Percentiles rank a stretch among this genome's conserved stretches.
phyloP scores from a whole-genome alignment of 2,797 vertebrate genomes.

The Neosilurus hyrtlii region DNA sequence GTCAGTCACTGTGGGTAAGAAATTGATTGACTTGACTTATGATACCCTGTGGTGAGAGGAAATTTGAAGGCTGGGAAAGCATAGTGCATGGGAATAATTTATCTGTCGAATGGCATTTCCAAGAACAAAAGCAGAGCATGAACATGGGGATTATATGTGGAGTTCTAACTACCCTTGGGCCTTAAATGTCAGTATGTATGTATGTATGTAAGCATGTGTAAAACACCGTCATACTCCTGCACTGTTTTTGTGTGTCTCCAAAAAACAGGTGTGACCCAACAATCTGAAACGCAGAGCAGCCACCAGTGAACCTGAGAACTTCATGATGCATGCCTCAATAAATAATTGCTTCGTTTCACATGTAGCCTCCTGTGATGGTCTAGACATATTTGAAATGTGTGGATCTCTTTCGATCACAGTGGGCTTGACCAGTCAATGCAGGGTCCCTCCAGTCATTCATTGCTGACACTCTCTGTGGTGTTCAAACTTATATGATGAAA shows the following conservation, averaged over 20 bases:
- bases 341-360: slow-evolving; percentile 43
- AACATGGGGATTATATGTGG: slow-evolving; percentile 21
- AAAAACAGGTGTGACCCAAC: slow-evolving; percentile 35
- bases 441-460: slow-evolving; percentile 48
- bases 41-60: slow-evolving; percentile 22
- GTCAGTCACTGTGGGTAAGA: slow-evolving; percentile 37
- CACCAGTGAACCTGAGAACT: slow-evolving; percentile 18
- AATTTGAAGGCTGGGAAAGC: slow-evolving; percentile 15
- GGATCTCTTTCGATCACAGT: slow-evolving; percentile 31
- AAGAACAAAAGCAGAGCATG: slow-evolving; percentile 34
- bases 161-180: slow-evolving; percentile 35
- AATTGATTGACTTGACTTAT: slow-evolving; percentile 43
- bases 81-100: slow-evolving; percentile 44
- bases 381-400: slow-evolving; percentile 55
- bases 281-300: slow-evolving; percentile 20
- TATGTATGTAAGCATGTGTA: neutral
- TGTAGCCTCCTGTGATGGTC: slow-evolving; percentile 20
- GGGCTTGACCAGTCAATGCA: slow-evolving; percentile 43
- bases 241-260: slow-evolving; percentile 7
- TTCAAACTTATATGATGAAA: slow-evolving; percentile 48
- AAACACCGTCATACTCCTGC: slow-evolving; percentile 21
- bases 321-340: neutral
- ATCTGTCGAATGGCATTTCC: slow-evolving; percentile 45
- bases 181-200: slow-evolving; percentile 41
- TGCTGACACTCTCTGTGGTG: slow-evolving; percentile 43